Percentiles rank a stretch among this genome's conserved stretches.
Evolutionary conservation across 2,113 vertebrate species (phyloP).

Genomic region (Silurus asotus): DNA sequence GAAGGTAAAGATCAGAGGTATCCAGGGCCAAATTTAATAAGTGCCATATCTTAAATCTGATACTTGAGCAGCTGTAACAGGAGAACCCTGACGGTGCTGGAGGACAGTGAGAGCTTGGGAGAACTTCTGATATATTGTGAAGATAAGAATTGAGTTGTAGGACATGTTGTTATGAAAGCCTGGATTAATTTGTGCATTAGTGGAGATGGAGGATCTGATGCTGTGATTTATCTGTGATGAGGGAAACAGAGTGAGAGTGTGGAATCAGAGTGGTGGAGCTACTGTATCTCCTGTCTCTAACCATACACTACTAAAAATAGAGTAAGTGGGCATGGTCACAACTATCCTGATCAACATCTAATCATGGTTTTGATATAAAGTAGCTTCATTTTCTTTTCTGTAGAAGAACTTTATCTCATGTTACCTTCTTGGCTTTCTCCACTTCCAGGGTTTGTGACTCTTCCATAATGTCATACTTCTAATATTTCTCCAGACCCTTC

Average conservation of each 20-base stretch:
- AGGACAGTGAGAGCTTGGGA: neutral
- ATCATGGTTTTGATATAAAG: neutral
- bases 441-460: too few species aligned
- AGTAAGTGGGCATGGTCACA: neutral
- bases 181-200: neutral
- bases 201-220: neutral
- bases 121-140: neutral
- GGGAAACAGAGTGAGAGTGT: neutral
- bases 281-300: neutral
- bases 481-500: neutral
- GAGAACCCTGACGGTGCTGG: neutral
- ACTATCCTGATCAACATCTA: neutral
- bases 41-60: neutral
- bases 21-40: neutral
- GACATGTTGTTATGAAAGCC: neutral
- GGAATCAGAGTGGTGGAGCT: neutral
- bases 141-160: neutral
- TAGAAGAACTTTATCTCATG: neutral
- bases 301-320: neutral
- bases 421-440: neutral
- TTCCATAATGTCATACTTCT: neutral
- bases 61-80: neutral
- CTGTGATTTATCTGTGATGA: neutral
- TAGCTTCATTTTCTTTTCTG: neutral
- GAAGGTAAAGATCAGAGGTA: neutral